Base-by-base conservation (phyloP, 2,888 invertebrate genomes). In the Morpho helenor region DNA sequence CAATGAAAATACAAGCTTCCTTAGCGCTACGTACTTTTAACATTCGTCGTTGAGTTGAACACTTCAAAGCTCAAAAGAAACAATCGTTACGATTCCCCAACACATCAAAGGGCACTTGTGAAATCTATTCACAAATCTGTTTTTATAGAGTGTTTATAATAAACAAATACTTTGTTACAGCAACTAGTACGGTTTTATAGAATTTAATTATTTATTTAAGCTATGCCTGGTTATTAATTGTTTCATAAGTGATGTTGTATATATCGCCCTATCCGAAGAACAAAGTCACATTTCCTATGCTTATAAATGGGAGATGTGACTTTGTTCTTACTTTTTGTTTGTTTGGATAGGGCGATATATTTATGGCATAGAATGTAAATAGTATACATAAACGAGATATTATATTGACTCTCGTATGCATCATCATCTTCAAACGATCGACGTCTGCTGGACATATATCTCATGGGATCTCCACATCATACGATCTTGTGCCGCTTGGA, bases 211-310 rank as follows among this genome's bases (percentile, higher is more conserved):
- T 62, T 60, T 52, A 52, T 56, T 59, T 31, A 55, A 50, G 49
- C 56, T 57, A 71, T 63, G 67, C 45, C 53, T 49, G 64, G 69
- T 72, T 73, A 72, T 77, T 76, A 82, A 80, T 81, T 71, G 76
- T 55, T 66, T 71, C 40, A 49, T 49, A 16, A 46, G 6, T 46
- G 7, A 5, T 8, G 5, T 31, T 31, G 3, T 31, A 31, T 31
- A 5, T 31, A 16, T 16, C 16, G 16, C 16, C 16, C 16, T 16
- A 16, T 16, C 16, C 16, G 16, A 16, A 16, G 16, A 16, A 16
- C 16, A 16, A 16, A 16, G 16, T 16, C 16, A 16, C 2, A 16
- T 16, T 16, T 16, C 16, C 16, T 16, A 16, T 16, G 1, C 16
- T 16, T 16, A 16, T 16, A 2, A 1, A 16, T 16, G 16, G 16